phyloP scores from a whole-genome alignment of 2,888 invertebrate genomes.

The Limnephilus marmoratus region DNA sequence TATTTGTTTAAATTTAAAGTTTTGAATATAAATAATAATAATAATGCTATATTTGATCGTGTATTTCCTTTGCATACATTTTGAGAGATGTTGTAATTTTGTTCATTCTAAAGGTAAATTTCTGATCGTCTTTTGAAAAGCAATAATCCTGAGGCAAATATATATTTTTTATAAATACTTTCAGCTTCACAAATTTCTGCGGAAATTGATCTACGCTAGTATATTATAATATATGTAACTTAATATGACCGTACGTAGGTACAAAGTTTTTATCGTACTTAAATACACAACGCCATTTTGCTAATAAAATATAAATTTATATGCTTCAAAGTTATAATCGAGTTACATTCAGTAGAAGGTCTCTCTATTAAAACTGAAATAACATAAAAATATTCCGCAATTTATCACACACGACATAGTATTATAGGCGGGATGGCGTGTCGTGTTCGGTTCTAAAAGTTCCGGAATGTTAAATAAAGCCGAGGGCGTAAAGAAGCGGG shows the following conservation, averaged over 20 bases:
- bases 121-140: no score
- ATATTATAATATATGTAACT: neutral
- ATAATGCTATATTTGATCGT: no score
- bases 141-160: no score
- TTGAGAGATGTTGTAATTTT: no score
- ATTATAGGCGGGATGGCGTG: slow-evolving; percentile 2
- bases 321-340: neutral
- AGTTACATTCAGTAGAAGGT: neutral
- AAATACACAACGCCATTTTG: neutral
- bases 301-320: neutral
- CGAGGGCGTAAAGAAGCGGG: neutral
- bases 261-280: neutral
- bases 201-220: no score
- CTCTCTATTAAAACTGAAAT: neutral
- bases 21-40: no score
- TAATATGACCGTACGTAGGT: neutral
- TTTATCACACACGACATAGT: slow-evolving; percentile 2
- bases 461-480: slow-evolving; percentile 2
- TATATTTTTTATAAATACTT: no score
- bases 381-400: neutral
- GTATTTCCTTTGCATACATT: no score
- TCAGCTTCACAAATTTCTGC: no score
- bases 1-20: no score
- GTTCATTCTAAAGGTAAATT: no score
- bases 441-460: slow-evolving; percentile 2